A percentile compares a stretch with the other conserved stretches of the same genome.
phyloP scores from a whole-genome alignment of 2,888 invertebrate species.

The Ypsolopha sequella region DNA sequence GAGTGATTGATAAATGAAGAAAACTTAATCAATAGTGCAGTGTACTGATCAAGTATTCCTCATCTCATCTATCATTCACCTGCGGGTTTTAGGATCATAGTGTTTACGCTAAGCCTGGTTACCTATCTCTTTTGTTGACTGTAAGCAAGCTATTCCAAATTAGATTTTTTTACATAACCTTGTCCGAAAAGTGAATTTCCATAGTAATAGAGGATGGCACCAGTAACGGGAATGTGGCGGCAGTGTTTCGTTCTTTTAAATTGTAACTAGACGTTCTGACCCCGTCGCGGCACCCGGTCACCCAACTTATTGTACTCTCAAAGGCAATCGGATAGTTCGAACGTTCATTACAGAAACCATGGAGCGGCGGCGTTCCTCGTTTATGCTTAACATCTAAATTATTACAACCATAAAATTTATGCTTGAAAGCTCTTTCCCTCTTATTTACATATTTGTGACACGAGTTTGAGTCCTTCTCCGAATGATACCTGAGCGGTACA shows the following conservation, averaged over 20 bases:
- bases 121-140: not conserved
- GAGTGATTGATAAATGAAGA: too few relatives aligned
- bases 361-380: not conserved
- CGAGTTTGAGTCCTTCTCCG: not conserved
- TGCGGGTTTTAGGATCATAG: too few relatives aligned
- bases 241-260: slow-evolving; percentile 30
- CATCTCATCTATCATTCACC: too few relatives aligned
- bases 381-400: slow-evolving; percentile 41
- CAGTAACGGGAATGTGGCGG: slow-evolving; percentile 46
- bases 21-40: too few relatives aligned
- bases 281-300: slow-evolving; percentile 54
- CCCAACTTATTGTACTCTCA: slow-evolving; percentile 24
- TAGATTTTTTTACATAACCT: not conserved
- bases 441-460: slow-evolving; percentile 6
- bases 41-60: too few relatives aligned
- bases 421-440: slow-evolving; percentile 2
- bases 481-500: not conserved
- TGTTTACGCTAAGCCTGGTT: too few relatives aligned
- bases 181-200: too few relatives aligned
- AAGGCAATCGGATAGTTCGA: slow-evolving; percentile 5
- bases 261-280: slow-evolving; percentile 39
- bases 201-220: too few relatives aligned
- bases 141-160: not conserved
- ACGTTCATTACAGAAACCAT: not conserved
- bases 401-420: slow-evolving; percentile 31